A percentile compares a stretch with the other conserved stretches of the same genome.
Conservation (phyloP, 2,888 invertebrate species). For the Nezara viridula region DNA sequence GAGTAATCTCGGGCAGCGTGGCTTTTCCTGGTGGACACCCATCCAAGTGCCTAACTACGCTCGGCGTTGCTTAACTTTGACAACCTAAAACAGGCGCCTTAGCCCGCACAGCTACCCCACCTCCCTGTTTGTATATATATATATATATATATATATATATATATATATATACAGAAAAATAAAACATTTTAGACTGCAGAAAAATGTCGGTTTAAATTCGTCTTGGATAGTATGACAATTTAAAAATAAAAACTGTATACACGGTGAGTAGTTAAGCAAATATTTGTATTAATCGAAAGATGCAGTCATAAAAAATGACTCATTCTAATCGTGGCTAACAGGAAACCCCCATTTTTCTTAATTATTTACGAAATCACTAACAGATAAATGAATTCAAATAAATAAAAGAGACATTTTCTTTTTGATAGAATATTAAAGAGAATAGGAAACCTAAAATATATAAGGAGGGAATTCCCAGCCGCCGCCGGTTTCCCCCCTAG, state of each 20-base stretch:
- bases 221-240: background rate
- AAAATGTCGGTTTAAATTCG: background rate
- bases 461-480: slow-evolving; percentile 8
- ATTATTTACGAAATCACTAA: background rate
- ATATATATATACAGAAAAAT: too few relatives aligned
- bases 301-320: background rate
- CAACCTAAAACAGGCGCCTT: too few relatives aligned
- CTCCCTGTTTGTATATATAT: too few relatives aligned
- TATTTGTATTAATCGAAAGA: background rate
- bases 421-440: background rate
- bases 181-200: too few relatives aligned
- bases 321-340: background rate
- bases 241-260: background rate
- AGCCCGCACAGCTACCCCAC: too few relatives aligned
- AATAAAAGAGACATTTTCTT: background rate
- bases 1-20: too few relatives aligned
- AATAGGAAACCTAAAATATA: background rate
- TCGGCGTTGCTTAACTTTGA: too few relatives aligned
- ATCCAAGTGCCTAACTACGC: too few relatives aligned
- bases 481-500: background rate
- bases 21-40: too few relatives aligned
- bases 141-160: too few relatives aligned
- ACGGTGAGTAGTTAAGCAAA: background rate
- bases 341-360: background rate
- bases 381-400: background rate